Evolutionary conservation across 2,888 invertebrate genomes (phyloP), one percentile per base, ranked within the genome.

Genomic region (Crepidodera aurea): DNA sequence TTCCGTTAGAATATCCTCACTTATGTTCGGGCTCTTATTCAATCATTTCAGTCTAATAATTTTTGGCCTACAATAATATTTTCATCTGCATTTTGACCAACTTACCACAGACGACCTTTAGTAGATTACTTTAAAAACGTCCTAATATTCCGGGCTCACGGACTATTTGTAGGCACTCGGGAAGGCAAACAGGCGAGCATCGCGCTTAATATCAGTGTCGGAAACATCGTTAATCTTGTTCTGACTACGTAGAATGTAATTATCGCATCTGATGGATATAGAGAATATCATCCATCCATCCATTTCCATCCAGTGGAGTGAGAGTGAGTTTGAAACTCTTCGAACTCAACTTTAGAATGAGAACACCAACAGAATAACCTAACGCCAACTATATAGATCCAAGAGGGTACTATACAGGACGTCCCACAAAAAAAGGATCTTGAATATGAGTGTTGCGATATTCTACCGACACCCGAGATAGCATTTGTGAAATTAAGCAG

Each of bases 241-340:
- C 74, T 79, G 79, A 78, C 80, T 79, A 77, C 78, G 78, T 75
- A 79, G 79, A 81, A 81, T 80, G 80, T 81, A 81, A 81, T 81
- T 81, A 81, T 80, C 76, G 75, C 44, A 22, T 44, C 27, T 75
- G 71, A 68, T 60, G 29, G 55, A 62, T 62, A 58, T 44, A 55
- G 27, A 51, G 44, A 22, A 56, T 57, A 57, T 57, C 37, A 57
- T 63, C 63, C 54, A 54, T 58, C 58, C 53, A 54, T 50, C 51
- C 18, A 40, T 34, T 34, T 34, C 34, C 34, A 34, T 34, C 34
- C 10, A 29, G 29, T 29, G 29, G 29, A 29, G 29, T 22, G 22
- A 22, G 22, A 22, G 22, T 4, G 13, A 40, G 40, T 40, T 40
- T 18, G 8, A 40, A 40, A 40, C 40, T 40, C 10, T 40, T 18